Conservation (phyloP, 2,113 vertebrate genomes). For the Coryphaenoides rupestris region DNA sequence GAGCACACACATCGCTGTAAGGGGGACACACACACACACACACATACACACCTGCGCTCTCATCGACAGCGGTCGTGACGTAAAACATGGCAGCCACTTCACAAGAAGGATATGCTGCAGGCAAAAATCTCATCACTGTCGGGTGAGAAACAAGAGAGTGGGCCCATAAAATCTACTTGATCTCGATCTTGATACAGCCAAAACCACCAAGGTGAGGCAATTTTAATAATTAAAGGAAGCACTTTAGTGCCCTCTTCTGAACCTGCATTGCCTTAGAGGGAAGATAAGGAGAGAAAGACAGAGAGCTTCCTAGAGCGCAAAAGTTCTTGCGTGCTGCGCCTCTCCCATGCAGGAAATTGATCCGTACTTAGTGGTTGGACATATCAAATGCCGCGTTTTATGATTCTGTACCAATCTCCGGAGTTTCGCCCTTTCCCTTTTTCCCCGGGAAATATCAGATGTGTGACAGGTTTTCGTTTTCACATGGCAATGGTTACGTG, state of each 20-base stretch:
- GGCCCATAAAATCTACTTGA: too few species aligned
- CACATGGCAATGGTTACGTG: too few species aligned
- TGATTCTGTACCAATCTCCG: too few species aligned
- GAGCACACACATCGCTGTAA: constrained; percentile 7
- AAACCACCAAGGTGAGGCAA: too few species aligned
- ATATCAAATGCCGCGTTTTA: too few species aligned
- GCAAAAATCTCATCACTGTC: not conserved
- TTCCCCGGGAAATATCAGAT: too few species aligned
- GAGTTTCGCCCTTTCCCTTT: too few species aligned
- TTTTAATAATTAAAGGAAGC: not conserved
- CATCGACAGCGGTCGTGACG: not conserved
- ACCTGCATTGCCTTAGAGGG: not conserved
- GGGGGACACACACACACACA: not conserved
- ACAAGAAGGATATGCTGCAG: not conserved
- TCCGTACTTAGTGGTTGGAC: not conserved
- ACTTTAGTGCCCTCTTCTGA: not conserved
- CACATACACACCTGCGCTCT: not conserved
- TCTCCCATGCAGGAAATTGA: not conserved
- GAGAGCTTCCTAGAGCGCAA: not conserved
- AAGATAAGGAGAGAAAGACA: not conserved
- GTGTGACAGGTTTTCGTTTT: too few species aligned
- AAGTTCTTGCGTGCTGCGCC: not conserved
- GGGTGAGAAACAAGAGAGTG: too few species aligned
- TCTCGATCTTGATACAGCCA: too few species aligned
- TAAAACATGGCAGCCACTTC: not conserved